Evolutionary conservation across 2,888 invertebrate genomes (phyloP), one percentile per base, ranked within the genome.

Genomic region (Coenonympha glycerion): DNA sequence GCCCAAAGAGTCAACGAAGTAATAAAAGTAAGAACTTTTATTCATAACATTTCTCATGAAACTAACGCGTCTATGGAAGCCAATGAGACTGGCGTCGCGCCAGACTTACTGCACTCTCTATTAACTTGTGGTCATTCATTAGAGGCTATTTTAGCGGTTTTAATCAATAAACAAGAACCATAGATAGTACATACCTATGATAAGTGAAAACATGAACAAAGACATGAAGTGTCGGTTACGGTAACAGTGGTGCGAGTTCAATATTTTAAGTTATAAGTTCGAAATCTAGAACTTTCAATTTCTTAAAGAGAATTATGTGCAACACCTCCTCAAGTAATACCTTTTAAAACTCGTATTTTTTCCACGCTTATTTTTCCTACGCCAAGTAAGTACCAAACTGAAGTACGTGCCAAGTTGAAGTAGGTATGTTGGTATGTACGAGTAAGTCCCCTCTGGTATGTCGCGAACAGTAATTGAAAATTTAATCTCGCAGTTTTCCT

Each of bases 391-490:
- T n/a, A 33, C 8, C 6, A 15, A 31, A n/a, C n/a, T n/a, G 31
- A 16, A 33, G 9, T 3, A 5, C 3, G 15, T 15, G 37, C 37
- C 37, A 21, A 37, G 37, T 37, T 3, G 16, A 16, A 11, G 18
- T 41, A 30, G 19, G 22, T 22, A 15, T 15, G 18, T 41, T 30
- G 19, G 22, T 22, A 15, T 15, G 19, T 6, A 18, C 11, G 18
- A 16, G 26, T n/a, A n/a, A n/a, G 11, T 8, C n/a, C 22, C 18
- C 22, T 33, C 33, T 36, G n/a, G n/a, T 16, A 46, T 33, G 30
- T 31, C 30, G 54, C 44, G 44, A 51, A 47, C 44, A 45, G 39
- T 55, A 58, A 55, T 57, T 54, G 52, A 53, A 54, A 58, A 54
- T 56, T 52, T 58, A 54, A 58, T 54, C 56, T 55, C 55, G 49